Evolutionary conservation across 1,140 invertebrate species (phyloP).

Genomic region (Conopomorpha cramerella): DNA sequence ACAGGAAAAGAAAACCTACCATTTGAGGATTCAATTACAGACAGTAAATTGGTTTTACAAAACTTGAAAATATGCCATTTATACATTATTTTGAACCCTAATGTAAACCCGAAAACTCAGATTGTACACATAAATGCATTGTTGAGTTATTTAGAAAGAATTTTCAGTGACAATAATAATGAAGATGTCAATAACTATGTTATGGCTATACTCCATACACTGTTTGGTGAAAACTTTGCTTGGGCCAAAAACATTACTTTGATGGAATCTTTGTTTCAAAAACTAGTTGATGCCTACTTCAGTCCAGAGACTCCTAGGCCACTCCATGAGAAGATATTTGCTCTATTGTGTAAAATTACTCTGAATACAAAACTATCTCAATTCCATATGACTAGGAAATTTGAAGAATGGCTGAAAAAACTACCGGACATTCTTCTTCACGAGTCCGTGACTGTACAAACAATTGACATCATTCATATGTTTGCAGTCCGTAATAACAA

Average conservation of each 20-base stretch:
- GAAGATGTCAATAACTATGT: conserved; percentile 24
- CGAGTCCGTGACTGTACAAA: conserved; percentile 29
- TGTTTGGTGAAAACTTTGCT: conserved; percentile 35
- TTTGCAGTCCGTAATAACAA: conserved; percentile 47
- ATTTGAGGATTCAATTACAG: conserved; percentile 27
- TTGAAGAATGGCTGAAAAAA: conserved; percentile 43
- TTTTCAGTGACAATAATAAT: conserved; percentile 22
- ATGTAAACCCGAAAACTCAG: conserved; percentile 34
- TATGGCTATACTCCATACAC: conserved; percentile 36
- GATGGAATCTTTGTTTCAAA: conserved; percentile 39
- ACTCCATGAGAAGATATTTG: conserved; percentile 46
- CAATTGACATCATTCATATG: conserved; percentile 44
- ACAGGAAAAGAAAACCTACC: conserved; percentile 10
- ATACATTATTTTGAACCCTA: conserved; percentile 49
- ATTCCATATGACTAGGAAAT: conserved; percentile 34
- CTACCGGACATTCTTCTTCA: conserved; percentile 51
- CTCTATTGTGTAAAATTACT: conserved; percentile 46
- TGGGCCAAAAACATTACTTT: conserved; percentile 32
- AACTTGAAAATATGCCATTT: conserved; percentile 61
- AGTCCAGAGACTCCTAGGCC: conserved; percentile 20
- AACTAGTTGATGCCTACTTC: conserved; percentile 45
- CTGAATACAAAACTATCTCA: conserved; percentile 38
- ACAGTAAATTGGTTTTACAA: conserved; percentile 54
- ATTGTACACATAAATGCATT: conserved; percentile 29
- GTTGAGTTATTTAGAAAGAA: conserved; percentile 51